Evolutionary conservation across 2,113 vertebrate genomes (phyloP).

Genomic region (Scalopus aquaticus): DNA sequence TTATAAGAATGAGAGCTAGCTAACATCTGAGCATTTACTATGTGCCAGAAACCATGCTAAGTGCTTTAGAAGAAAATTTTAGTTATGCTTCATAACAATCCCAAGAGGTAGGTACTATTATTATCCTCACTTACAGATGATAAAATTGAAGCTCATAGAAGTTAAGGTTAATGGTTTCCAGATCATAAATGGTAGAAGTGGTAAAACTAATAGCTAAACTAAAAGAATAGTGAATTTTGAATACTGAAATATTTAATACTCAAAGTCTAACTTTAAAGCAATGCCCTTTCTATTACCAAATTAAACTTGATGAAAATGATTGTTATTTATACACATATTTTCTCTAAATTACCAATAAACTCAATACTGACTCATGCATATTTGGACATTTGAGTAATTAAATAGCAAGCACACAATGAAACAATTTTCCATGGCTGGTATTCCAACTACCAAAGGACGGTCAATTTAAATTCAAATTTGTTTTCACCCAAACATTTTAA

Average conservation of each 20-base stretch:
- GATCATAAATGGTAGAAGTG: background rate
- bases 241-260: too few species aligned
- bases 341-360: background rate
- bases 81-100: background rate
- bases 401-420: background rate
- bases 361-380: background rate
- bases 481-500: background rate
- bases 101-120: background rate
- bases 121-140: background rate
- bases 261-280: background rate
- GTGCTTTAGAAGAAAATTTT: background rate
- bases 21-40: background rate
- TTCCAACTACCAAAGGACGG: background rate
- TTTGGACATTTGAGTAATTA: background rate
- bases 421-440: background rate
- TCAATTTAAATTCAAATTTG: background rate
- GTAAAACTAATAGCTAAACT: background rate
- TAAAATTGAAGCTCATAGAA: background rate
- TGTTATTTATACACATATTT: background rate
- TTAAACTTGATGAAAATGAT: background rate
- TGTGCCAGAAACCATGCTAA: background rate
- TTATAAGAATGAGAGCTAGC: background rate
- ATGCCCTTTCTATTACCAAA: slow-evolving; percentile 21
- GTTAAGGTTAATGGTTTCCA: background rate
- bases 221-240: too few species aligned